A percentile compares a stretch with the other conserved stretches of the same genome.
Conservation (phyloP, 2,797 vertebrate species). For the Nyctalus aviator region DNA sequence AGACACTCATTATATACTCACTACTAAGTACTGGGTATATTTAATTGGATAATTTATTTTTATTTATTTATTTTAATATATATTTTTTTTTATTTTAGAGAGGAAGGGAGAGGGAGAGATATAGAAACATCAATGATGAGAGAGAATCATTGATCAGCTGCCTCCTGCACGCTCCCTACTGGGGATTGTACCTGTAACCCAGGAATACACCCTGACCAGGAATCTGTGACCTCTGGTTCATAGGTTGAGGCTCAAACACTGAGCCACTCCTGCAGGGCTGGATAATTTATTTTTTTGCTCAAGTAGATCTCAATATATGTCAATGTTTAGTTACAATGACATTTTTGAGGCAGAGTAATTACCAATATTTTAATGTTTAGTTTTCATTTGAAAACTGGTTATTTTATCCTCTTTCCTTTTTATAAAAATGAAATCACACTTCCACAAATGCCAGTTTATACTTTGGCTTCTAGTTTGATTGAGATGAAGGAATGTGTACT, state of each 20-base stretch:
- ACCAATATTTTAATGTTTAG: constrained; percentile 54
- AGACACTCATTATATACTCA: neutral
- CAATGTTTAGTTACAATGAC: constrained; percentile 45
- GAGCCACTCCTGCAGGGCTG: too few species aligned
- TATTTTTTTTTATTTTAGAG: too few species aligned
- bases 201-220: too few species aligned
- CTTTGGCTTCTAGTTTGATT: constrained; percentile 54
- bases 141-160: too few species aligned
- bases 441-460: constrained; percentile 24
- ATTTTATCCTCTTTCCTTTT: constrained; percentile 51
- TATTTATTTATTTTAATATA: neutral
- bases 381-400: constrained; percentile 64
- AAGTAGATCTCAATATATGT: neutral
- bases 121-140: too few species aligned
- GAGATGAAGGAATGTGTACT: constrained; percentile 61
- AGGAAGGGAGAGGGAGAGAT: too few species aligned
- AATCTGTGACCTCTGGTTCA: too few species aligned
- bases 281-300: constrained; percentile 19
- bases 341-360: constrained; percentile 57
- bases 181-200: too few species aligned
- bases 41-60: constrained; percentile 37
- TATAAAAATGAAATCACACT: constrained; percentile 64
- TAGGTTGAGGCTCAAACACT: too few species aligned
- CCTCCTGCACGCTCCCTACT: too few species aligned
- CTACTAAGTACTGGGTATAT: neutral